Percentiles rank a stretch among this genome's conserved stretches.
These are phyloP conservation scores for Aegithalos caudatus DNA, from an alignment of 2,113 vertebrate genomes.

Conservation along the genomic window DNA sequence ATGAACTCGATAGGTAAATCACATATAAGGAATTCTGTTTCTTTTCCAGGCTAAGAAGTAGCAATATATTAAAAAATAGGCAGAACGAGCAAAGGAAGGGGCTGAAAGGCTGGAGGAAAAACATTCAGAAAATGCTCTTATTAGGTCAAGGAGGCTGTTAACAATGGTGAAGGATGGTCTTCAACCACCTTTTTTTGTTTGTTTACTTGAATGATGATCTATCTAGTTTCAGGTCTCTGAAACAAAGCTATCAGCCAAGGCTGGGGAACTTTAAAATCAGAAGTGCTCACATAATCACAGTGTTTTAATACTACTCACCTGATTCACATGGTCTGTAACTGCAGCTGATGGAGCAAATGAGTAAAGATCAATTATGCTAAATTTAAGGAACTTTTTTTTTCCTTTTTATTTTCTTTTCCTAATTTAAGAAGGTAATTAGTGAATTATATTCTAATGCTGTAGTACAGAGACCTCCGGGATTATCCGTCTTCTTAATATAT, in stretches of 20 bases:
- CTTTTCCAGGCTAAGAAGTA: background rate
- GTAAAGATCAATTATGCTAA: background rate
- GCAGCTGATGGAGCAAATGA: background rate
- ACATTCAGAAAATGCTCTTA: background rate
- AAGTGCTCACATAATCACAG: background rate
- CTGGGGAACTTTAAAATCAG: background rate
- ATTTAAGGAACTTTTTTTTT: background rate
- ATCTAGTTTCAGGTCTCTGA: background rate
- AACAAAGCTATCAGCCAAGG: background rate
- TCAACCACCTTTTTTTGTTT: background rate
- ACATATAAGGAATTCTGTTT: background rate
- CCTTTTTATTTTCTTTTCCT: background rate
- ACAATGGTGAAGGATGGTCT: background rate
- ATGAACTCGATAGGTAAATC: background rate
- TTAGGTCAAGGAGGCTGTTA: background rate
- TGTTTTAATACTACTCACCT: background rate
- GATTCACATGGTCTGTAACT: background rate
- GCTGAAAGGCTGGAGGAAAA: background rate
- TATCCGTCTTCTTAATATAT: constrained; percentile 38
- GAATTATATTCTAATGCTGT: background rate
- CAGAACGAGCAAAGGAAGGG: background rate
- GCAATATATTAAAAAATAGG: background rate
- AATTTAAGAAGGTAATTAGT: background rate
- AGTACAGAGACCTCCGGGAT: background rate
- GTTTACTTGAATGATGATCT: background rate